Conservation (phyloP, 2,888 invertebrate genomes). For the Drosophila kanekoi region DNA sequence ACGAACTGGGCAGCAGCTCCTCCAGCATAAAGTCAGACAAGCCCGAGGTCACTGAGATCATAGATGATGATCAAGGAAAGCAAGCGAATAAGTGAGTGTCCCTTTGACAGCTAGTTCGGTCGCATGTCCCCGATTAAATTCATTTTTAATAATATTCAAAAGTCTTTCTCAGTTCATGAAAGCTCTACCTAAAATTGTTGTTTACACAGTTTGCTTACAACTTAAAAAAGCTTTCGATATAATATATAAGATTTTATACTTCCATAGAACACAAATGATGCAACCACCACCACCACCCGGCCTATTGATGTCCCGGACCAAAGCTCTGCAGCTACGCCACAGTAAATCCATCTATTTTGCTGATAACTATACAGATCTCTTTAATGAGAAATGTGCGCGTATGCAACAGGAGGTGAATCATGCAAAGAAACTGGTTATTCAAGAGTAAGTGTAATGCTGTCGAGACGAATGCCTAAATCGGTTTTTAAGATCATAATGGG, state of each 20-base stretch:
- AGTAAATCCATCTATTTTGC: conserved; percentile 34
- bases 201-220: background rate
- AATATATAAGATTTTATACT: background rate
- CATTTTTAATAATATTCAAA: background rate
- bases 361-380: conserved; percentile 30
- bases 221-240: background rate
- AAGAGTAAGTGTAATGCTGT: conserved; percentile 37
- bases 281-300: background rate
- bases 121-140: too few species aligned
- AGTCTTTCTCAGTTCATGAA: background rate
- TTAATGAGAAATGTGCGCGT: conserved; percentile 15
- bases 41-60: background rate
- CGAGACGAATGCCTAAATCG: background rate
- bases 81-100: conserved; percentile 11
- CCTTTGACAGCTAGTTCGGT: background rate
- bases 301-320: conserved; percentile 16
- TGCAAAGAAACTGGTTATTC: conserved; percentile 5
- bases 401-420: conserved; percentile 14
- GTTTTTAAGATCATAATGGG: background rate
- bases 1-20: conserved; percentile 6
- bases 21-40: conserved; percentile 2
- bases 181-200: background rate
- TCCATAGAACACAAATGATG: conserved; percentile 3
- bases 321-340: conserved; percentile 38
- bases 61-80: background rate